Conservation (phyloP, 2,888 invertebrate genomes). For the Idaea biselata region DNA sequence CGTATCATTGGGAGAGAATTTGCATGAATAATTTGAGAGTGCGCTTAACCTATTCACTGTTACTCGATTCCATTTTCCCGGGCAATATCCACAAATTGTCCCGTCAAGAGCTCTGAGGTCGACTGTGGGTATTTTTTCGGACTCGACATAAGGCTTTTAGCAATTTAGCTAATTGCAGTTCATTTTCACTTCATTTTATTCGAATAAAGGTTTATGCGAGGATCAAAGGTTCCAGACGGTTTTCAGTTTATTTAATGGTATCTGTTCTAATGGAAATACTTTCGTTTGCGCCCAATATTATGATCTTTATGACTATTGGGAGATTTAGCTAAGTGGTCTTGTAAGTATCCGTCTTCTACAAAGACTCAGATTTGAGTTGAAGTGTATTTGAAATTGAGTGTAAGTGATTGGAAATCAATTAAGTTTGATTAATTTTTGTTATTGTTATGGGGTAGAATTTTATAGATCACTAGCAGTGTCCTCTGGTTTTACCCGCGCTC, state of each 20-base stretch:
- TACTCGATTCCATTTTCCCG: slow-evolving; percentile 36
- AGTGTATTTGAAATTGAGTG: not conserved
- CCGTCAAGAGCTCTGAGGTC: slow-evolving; percentile 30
- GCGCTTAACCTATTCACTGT: slow-evolving; percentile 33
- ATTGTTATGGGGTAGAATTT: no score
- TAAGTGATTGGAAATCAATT: not conserved
- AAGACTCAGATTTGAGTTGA: not conserved
- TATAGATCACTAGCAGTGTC: no score
- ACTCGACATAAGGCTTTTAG: slow-evolving; percentile 37
- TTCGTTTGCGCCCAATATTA: slow-evolving; percentile 4
- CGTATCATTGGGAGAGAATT: slow-evolving; percentile 46
- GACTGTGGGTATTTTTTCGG: slow-evolving; percentile 37
- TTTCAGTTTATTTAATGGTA: slow-evolving; percentile 20
- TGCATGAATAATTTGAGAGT: slow-evolving; percentile 53
- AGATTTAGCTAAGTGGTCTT: not conserved
- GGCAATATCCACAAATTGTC: slow-evolving; percentile 43
- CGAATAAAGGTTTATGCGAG: slow-evolving; percentile 37
- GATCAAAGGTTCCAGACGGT: slow-evolving; percentile 33
- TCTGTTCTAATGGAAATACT: slow-evolving; percentile 24
- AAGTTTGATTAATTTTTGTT: not conserved
- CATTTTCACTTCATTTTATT: slow-evolving; percentile 49
- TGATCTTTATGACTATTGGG: slow-evolving; percentile 14
- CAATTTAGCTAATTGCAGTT: slow-evolving; percentile 51
- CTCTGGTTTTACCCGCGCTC: no score
- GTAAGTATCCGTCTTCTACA: not conserved